Conservation (phyloP, 2,113 vertebrate genomes). For the Aepyceros melampus region DNA sequence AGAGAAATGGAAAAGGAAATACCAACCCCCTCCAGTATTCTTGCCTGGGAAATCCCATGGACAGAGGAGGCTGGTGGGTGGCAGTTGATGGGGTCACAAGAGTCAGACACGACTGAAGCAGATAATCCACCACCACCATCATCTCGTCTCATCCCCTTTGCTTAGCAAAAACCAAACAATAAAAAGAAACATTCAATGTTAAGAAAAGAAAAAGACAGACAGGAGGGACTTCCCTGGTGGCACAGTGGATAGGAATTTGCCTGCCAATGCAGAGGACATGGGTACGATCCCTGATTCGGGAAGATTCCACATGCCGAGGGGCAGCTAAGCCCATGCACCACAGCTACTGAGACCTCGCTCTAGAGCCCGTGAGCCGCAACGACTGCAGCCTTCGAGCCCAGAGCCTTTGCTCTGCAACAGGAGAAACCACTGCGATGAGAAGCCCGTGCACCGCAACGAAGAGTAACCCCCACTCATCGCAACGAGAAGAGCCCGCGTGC, state of each 20-base stretch:
- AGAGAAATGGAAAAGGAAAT: not conserved
- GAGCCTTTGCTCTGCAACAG: not conserved
- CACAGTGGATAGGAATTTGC: not conserved
- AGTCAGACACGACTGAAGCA: not conserved
- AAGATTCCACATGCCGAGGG: not conserved
- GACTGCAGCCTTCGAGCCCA: not conserved
- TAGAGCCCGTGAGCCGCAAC: not conserved
- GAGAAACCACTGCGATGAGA: not conserved
- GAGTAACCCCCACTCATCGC: not conserved
- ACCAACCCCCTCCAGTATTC: not conserved
- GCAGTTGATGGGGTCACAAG: not conserved
- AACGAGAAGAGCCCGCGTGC: not conserved
- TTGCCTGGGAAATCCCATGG: not conserved
- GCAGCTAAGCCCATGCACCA: not conserved
- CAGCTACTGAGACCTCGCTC: not conserved
- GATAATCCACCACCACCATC: not conserved
- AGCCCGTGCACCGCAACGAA: accelerated
- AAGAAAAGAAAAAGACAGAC: not conserved
- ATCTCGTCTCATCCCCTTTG: not conserved
- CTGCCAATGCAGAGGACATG: not conserved
- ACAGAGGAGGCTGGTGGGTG: not conserved
- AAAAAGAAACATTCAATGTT: not conserved
- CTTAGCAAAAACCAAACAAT: not conserved
- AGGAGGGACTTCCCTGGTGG: not conserved
- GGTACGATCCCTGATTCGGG: not conserved